Conservation (phyloP, 1,140 invertebrate genomes). For the Diachasmimorpha longicaudata region DNA sequence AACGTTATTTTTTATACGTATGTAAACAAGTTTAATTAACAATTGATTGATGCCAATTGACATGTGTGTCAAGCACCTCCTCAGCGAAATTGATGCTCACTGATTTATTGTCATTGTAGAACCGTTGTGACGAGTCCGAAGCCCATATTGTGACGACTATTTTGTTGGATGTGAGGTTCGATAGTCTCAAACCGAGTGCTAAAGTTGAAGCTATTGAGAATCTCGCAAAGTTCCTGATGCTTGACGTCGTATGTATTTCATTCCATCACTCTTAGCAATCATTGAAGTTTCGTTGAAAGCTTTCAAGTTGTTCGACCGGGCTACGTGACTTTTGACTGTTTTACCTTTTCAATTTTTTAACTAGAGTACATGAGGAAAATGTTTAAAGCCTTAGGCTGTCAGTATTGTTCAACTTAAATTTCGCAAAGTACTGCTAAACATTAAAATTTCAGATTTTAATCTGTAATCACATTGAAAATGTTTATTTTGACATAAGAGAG, state of each 20-base stretch:
- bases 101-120: slow-evolving; percentile 45
- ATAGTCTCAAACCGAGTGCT: slow-evolving; percentile 58
- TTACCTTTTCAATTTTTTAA: no score
- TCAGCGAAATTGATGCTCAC: not conserved
- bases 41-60: slow-evolving; percentile 49
- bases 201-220: slow-evolving; percentile 64
- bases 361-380: no score
- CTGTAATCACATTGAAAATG: no score
- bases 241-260: slow-evolving; percentile 60
- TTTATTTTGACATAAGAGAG: no score
- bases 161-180: slow-evolving; percentile 59
- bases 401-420: no score
- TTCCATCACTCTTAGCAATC: not conserved
- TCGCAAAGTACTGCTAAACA: no score
- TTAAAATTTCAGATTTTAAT: no score
- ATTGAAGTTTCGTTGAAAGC: no score
- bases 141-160: slow-evolving; percentile 58
- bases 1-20: not conserved
- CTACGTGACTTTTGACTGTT: no score
- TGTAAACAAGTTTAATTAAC: not conserved
- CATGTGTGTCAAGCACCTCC: slow-evolving; percentile 14
- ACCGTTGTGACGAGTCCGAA: slow-evolving; percentile 54
- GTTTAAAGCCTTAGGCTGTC: no score
- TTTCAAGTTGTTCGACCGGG: no score
- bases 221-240: slow-evolving; percentile 62